These are phyloP conservation scores for Chionodraco myersi DNA, from an alignment of 2,113 vertebrate species.

Conservation along the genomic window DNA sequence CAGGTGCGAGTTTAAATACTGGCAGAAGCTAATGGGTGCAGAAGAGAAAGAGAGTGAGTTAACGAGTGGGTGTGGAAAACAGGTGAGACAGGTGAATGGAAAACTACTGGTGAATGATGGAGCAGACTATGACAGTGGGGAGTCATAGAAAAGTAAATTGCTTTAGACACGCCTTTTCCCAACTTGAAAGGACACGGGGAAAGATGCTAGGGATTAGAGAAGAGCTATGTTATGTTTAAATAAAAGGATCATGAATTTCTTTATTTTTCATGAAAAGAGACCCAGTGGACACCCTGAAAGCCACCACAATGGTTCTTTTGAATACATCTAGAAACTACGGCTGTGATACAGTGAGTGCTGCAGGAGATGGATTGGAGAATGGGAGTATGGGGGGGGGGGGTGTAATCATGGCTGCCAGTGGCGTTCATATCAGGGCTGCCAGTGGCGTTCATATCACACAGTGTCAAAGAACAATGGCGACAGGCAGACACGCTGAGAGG, in stretches of 20 bases:
- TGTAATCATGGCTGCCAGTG: slow-evolving; percentile 64
- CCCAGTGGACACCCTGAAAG: slow-evolving; percentile 30
- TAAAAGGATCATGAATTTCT: slow-evolving; percentile 39
- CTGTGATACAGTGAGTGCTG: slow-evolving; percentile 36
- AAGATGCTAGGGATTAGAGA: slow-evolving; percentile 44
- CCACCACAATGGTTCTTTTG: slow-evolving; percentile 35
- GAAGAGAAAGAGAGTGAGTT: too few species aligned
- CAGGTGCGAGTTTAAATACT: too few species aligned
- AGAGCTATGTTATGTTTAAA: slow-evolving; percentile 44
- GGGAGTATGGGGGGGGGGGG: background rate
- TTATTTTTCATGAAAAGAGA: slow-evolving; percentile 36
- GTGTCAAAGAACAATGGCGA: slow-evolving; percentile 71
- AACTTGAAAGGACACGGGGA: slow-evolving; percentile 42
- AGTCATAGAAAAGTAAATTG: slow-evolving; percentile 33
- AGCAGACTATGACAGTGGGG: too few species aligned
- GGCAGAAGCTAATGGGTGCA: too few species aligned
- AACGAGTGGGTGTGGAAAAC: too few species aligned
- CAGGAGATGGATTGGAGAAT: slow-evolving; percentile 31
- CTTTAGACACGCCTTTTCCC: slow-evolving; percentile 45
- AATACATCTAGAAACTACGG: slow-evolving; percentile 27
- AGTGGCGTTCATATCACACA: slow-evolving; percentile 59
- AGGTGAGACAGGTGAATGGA: too few species aligned
- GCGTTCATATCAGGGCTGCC: slow-evolving; percentile 64
- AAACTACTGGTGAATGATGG: too few species aligned
- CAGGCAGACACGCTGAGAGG: slow-evolving; percentile 43